A percentile compares a stretch with the other conserved stretches of the same genome.
Conservation (phyloP, 2,113 vertebrate species). For the Oxygymnocypris stewartii region DNA sequence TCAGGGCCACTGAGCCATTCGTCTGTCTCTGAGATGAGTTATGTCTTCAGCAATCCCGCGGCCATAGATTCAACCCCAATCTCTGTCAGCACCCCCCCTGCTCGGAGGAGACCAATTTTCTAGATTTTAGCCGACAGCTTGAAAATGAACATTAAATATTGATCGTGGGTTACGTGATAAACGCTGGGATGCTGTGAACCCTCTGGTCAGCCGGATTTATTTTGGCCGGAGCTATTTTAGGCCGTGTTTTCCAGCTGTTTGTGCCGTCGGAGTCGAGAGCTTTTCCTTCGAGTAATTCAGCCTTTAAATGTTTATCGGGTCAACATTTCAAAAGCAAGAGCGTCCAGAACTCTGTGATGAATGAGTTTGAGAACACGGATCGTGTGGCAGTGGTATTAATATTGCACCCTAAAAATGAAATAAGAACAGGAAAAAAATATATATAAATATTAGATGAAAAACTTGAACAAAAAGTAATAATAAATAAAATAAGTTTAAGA, state of each 20-base stretch:
- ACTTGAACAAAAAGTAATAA: not conserved
- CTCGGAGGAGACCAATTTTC: conserved; percentile 63
- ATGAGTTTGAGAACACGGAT: not conserved
- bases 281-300: not conserved
- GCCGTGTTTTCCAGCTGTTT: conserved; percentile 10
- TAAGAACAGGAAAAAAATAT: not conserved
- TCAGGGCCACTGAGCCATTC: conserved; percentile 63
- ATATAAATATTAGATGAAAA: not conserved
- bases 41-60: conserved; percentile 64
- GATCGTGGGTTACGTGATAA: conserved; percentile 63
- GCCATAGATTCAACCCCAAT: conserved; percentile 68
- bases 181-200: conserved; percentile 50
- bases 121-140: conserved; percentile 64
- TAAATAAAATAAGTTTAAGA: not conserved
- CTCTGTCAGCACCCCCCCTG: conserved; percentile 51
- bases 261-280: conserved; percentile 7
- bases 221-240: conserved; percentile 46
- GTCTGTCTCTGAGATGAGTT: conserved; percentile 69
- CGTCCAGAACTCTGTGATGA: not conserved
- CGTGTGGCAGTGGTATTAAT: not conserved
- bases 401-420: not conserved
- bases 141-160: conserved; percentile 74
- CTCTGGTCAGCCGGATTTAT: conserved; percentile 45
- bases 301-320: conserved; percentile 1
- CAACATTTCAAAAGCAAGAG: conserved; percentile 13